Conservation (phyloP, 2,888 invertebrate species). For the Caenorhabditis wallacei region DNA sequence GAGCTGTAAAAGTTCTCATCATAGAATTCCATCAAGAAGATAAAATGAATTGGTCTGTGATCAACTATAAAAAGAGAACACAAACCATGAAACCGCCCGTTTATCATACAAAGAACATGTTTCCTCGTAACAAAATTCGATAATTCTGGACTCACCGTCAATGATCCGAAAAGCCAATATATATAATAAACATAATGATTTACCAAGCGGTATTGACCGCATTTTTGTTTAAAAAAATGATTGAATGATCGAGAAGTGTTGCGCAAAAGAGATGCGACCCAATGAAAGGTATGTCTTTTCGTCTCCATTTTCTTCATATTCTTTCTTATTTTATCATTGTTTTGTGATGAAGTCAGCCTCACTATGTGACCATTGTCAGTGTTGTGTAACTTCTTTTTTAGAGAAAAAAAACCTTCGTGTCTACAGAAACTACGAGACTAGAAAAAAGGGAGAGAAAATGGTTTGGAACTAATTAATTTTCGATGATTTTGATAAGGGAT, state of each 20-base stretch:
- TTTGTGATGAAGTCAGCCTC: constrained; percentile 47
- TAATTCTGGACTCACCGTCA: constrained; percentile 18
- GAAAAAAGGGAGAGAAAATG: neutral
- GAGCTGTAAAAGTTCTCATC: constrained; percentile 17
- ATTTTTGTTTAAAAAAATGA: constrained; percentile 56
- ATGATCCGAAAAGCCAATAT: constrained; percentile 1
- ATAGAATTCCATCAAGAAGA: neutral
- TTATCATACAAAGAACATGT: constrained; percentile 6
- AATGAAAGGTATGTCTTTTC: constrained; percentile 39
- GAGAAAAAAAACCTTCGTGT: constrained; percentile 8
- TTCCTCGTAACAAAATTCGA: neutral
- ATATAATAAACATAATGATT: neutral
- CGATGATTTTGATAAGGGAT: neutral
- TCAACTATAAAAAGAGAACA: constrained; percentile 24
- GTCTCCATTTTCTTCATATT: constrained; percentile 17
- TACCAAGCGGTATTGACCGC: constrained; percentile 49
- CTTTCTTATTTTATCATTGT: constrained; percentile 41
- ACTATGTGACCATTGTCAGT: constrained; percentile 42
- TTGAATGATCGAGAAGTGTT: constrained; percentile 55
- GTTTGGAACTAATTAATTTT: no score
- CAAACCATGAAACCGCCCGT: constrained; percentile 11
- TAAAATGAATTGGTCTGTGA: constrained; percentile 8
- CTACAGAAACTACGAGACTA: constrained; percentile 43
- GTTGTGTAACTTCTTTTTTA: constrained; percentile 39
- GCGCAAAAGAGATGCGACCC: constrained; percentile 50